A percentile compares a stretch with the other conserved stretches of the same genome.
These are phyloP conservation scores for Penaeus indicus DNA, from an alignment of 1,140 invertebrate species.

Conservation along the genomic window DNA sequence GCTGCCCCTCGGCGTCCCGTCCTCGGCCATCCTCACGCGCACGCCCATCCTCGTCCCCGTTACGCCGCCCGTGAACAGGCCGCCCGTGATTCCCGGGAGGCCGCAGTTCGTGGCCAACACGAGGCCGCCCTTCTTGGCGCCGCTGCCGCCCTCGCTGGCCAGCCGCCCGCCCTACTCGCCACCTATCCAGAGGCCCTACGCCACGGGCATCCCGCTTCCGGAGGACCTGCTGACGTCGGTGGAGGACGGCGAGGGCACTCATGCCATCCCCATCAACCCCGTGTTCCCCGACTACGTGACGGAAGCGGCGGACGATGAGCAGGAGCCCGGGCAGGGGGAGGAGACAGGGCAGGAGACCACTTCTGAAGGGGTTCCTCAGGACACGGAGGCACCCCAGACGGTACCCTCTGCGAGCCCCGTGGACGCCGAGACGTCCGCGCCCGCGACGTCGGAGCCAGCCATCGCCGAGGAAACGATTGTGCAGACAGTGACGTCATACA, in stretches of 20 bases:
- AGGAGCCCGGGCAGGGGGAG: neutral
- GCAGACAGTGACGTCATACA: neutral
- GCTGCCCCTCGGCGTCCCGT: conserved; percentile 28
- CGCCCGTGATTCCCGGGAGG: conserved; percentile 5
- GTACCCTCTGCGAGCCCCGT: neutral
- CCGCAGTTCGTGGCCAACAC: conserved; percentile 64
- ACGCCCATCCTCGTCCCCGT: conserved; percentile 40
- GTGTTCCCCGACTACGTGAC: neutral
- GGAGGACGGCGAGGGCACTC: neutral
- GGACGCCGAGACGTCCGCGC: conserved; percentile 7
- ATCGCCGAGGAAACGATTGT: neutral
- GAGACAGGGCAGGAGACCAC: neutral
- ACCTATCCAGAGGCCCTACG: conserved; percentile 76
- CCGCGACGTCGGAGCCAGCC: neutral
- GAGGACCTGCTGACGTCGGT: conserved; percentile 79
- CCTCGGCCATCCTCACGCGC: conserved; percentile 28
- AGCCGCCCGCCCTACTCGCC: conserved; percentile 21
- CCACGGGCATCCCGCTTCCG: conserved; percentile 81
- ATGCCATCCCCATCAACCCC: conserved; percentile 10
- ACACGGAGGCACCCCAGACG: no score
- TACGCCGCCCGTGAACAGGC: conserved; percentile 18
- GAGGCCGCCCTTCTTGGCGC: conserved; percentile 67
- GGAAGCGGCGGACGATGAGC: neutral
- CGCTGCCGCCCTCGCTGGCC: conserved; percentile 70
- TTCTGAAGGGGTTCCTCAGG: neutral